Percentiles rank a stretch among this genome's conserved stretches.
Evolutionary conservation across 2,113 vertebrate genomes (phyloP).

Genomic region (Ictidomys tridecemlineatus): DNA sequence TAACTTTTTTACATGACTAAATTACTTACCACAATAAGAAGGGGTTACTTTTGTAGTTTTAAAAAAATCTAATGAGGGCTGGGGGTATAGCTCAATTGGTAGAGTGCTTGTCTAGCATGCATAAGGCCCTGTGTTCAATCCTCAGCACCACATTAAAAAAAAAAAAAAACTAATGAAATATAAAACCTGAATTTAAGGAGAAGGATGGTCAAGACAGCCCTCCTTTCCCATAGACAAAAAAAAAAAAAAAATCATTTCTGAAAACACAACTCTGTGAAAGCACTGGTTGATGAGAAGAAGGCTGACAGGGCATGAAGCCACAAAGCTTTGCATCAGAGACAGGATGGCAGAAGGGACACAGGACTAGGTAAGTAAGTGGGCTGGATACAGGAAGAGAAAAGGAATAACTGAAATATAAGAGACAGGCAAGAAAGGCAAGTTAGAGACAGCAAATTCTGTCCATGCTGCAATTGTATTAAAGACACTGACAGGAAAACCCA

Average conservation of each 20-base stretch:
- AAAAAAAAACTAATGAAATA: not conserved
- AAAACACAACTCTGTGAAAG: not conserved
- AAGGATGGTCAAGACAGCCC: not conserved
- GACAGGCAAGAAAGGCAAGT: not conserved
- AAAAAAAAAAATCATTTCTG: not conserved
- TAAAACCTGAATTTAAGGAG: not conserved
- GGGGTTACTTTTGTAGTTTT: not conserved
- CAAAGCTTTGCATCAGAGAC: not conserved
- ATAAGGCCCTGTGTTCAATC: too few relatives aligned
- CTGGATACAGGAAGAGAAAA: not conserved
- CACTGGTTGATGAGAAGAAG: not conserved
- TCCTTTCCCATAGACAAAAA: not conserved
- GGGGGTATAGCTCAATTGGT: too few relatives aligned
- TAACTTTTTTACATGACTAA: not conserved
- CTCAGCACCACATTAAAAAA: too few relatives aligned
- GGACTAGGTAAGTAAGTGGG: not conserved
- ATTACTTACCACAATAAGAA: not conserved
- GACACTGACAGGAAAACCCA: not conserved
- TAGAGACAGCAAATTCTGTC: not conserved
- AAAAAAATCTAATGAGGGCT: not conserved
- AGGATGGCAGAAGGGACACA: not conserved
- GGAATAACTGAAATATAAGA: not conserved
- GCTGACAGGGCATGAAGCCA: too few relatives aligned
- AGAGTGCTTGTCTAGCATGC: too few relatives aligned
- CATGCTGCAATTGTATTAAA: not conserved